Conservation (phyloP, 2,888 invertebrate genomes). For the Electrophaes corylata region DNA sequence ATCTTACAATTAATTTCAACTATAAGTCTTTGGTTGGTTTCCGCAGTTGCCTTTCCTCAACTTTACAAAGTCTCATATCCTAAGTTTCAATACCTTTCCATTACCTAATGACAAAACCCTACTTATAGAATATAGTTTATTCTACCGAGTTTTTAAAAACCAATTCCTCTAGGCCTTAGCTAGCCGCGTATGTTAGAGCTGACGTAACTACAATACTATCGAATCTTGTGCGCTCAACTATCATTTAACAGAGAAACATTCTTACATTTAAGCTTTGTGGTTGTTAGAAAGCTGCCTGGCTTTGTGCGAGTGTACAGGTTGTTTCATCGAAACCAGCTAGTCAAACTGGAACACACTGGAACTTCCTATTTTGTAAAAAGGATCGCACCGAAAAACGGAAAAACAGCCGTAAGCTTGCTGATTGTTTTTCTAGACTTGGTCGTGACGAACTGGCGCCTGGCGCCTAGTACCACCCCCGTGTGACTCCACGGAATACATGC, state of each 20-base stretch:
- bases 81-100: slow-evolving; percentile 9
- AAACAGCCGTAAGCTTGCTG: too few species aligned
- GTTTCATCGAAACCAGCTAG: too few species aligned
- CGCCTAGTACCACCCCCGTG: too few species aligned
- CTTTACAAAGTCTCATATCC: slow-evolving; percentile 2
- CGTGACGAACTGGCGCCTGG: too few species aligned
- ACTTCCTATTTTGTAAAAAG: too few species aligned
- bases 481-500: too few species aligned
- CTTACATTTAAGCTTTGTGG: too few species aligned
- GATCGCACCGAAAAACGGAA: too few species aligned
- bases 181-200: not conserved
- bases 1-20: slow-evolving; percentile 21
- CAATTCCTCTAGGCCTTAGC: slow-evolving; percentile 9
- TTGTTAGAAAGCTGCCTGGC: too few species aligned
- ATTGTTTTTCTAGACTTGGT: too few species aligned
- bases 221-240: slow-evolving; percentile 1
- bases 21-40: slow-evolving; percentile 29
- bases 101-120: slow-evolving; percentile 5
- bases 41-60: not conserved
- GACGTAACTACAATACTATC: not conserved
- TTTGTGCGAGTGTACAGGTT: too few species aligned
- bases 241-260: not conserved
- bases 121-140: slow-evolving; percentile 5
- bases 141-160: not conserved
- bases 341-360: too few species aligned